Base-by-base conservation (phyloP, 2,113 vertebrate species). In the Callipepla squamata region DNA sequence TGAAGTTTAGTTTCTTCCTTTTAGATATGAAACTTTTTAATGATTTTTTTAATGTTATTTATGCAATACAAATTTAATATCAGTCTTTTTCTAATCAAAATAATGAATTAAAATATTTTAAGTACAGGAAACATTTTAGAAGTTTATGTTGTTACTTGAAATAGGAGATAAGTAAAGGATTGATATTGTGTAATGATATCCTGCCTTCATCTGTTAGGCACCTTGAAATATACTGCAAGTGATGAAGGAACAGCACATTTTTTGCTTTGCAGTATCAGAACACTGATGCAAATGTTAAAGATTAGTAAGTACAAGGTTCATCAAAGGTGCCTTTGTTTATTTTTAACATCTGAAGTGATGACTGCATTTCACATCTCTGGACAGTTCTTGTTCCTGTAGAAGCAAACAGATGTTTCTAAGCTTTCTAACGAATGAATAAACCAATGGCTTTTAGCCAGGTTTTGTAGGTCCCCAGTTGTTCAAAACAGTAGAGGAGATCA, bases 301-400 rank as follows among this genome's bases (percentile, higher is more conserved):
- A 68, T 74, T 85, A 87, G 22, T 7, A 4, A 75, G 50, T 67
- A 8, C 30, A 32, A 63, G 67, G 13, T 26, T 47, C 4, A 4
- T 73, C 70, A 89, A 81, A 84, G 53, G 23, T 85, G 57, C 86
- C 63, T 45, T 40, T 94, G 53, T 94, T 96, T 97, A 68, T 84
- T 89, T 50, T 72, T 91, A 90, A 74, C 69, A 80, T 81, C 51
- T 90, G 88, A 95, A 95, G 61, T 83, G 89, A 95, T 85, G 84
- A 84, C 62, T 63, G 66, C 44, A 89, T 91, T 94, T 80, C 47
- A 87, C 63, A 87, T 85, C 50, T 97, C 59, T 6, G 7, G 48
- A 69, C 67, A 87, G 42, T 95, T 92, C 82, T 15, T 34, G 59
- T 17, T 94, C 30, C 51, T 87, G 20, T 75, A 80, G 80, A 96